Conservation (phyloP, 2,797 vertebrate genomes). For the Nannoperca obscura region DNA sequence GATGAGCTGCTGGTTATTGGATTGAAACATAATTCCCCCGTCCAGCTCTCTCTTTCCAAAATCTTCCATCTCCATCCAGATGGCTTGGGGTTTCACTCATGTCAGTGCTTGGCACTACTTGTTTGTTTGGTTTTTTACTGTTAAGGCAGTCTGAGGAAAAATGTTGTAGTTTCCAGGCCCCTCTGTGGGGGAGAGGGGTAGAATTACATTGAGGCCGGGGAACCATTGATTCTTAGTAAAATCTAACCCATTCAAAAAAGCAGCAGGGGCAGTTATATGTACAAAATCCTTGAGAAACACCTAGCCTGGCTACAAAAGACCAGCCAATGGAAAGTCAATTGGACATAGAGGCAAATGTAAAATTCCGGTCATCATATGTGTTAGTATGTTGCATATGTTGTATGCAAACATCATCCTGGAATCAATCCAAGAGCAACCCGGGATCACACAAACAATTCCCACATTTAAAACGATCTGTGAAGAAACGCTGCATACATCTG, state of each 20-base stretch:
- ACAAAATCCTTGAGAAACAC: conserved; percentile 39
- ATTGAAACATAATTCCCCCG: conserved; percentile 75
- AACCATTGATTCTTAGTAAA: conserved; percentile 59
- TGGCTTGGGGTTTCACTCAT: conserved; percentile 74
- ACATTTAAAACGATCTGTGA: conserved; percentile 16
- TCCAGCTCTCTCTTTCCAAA: conserved; percentile 62
- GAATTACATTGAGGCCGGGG: conserved; percentile 55
- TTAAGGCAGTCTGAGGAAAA: conserved; percentile 65
- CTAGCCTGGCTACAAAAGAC: conserved; percentile 3
- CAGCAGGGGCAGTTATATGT: conserved; percentile 15
- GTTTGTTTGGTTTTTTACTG: conserved; percentile 78
- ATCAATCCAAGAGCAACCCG: conserved; percentile 25
- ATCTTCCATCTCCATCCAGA: conserved; percentile 75
- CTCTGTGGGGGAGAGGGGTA: conserved; percentile 59
- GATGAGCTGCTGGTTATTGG: conserved; percentile 73
- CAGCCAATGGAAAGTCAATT: not conserved
- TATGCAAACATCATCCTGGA: conserved; percentile 20
- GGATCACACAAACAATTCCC: conserved; percentile 36
- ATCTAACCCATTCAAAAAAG: conserved; percentile 58
- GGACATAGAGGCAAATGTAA: not conserved
- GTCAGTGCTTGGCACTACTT: conserved; percentile 73
- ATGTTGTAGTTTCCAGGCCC: conserved; percentile 70
- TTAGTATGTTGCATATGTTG: conserved; percentile 13
- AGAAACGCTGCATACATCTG: conserved; percentile 1
- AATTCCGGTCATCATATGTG: conserved; percentile 12